Conservation (phyloP, 2,888 invertebrate species). For the Orchesella flavescens region DNA sequence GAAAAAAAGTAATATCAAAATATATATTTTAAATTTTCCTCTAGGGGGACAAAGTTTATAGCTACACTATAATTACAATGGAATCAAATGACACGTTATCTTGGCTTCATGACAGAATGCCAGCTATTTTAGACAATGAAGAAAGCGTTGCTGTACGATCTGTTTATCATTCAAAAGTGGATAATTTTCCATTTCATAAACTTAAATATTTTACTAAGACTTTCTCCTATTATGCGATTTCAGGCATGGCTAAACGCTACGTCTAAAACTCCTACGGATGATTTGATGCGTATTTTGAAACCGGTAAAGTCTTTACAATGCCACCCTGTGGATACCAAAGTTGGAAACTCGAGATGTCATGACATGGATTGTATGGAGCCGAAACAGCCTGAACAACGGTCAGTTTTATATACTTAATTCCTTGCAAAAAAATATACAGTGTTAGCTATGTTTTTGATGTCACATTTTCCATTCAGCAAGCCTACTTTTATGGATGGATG, state of each 20-base stretch:
- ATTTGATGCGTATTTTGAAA: conserved; percentile 78
- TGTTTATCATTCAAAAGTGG: neutral
- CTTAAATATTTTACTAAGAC: too few relatives aligned
- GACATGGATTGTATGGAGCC: conserved; percentile 74
- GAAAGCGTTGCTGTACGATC: conserved; percentile 79
- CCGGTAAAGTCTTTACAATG: conserved; percentile 78
- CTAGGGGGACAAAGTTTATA: conserved; percentile 79
- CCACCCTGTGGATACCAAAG: conserved; percentile 82
- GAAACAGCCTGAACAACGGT: conserved; percentile 70
- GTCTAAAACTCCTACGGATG: conserved; percentile 76
- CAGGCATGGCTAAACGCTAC: conserved; percentile 82
- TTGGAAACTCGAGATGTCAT: conserved; percentile 84
- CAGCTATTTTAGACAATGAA: conserved; percentile 83
- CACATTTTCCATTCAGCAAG: neutral
- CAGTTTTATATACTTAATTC: neutral
- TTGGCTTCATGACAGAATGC: conserved; percentile 87
- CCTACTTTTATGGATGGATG: conserved; percentile 66
- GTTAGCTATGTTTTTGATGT: neutral
- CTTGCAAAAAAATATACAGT: neutral
- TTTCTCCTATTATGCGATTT: too few relatives aligned
- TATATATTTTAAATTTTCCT: conserved; percentile 1
- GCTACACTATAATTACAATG: conserved; percentile 86
- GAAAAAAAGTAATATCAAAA: too few relatives aligned
- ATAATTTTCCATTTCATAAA: conserved; percentile 10
- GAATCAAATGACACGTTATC: conserved; percentile 81